Conservation (phyloP, 2,888 invertebrate species). For the Cheilosia urbana region DNA sequence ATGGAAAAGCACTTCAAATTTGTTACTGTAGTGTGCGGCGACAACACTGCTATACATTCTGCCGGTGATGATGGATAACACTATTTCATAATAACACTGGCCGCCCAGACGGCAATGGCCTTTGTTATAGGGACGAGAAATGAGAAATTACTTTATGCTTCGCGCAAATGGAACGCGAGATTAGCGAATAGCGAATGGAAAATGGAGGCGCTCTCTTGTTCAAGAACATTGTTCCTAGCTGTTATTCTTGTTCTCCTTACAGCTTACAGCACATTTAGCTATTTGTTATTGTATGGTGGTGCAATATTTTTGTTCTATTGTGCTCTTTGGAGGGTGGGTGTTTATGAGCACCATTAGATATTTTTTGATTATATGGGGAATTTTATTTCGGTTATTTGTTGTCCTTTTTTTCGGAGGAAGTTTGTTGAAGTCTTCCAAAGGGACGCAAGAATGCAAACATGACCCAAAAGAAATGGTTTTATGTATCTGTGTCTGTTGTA, state of each 20-base stretch:
- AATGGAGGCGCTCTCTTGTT: neutral
- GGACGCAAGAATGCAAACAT: neutral
- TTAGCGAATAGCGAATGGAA: conserved; percentile 37
- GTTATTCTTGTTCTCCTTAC: neutral
- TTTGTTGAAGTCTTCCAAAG: neutral
- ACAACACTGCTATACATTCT: conserved; percentile 24
- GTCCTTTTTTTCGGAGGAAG: neutral
- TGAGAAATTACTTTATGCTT: conserved; percentile 66
- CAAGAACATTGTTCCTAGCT: conserved; percentile 22
- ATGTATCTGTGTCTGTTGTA: too few species aligned
- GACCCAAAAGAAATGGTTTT: too few species aligned
- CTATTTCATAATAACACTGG: conserved; percentile 31
- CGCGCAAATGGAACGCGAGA: conserved; percentile 68
- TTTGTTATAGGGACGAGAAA: conserved; percentile 58
- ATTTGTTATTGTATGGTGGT: conserved; percentile 22
- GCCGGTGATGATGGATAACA: conserved; percentile 62
- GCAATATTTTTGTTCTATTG: conserved; percentile 34
- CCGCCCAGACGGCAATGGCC: conserved; percentile 52
- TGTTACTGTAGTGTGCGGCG: conserved; percentile 28
- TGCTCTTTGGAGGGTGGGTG: conserved; percentile 24
- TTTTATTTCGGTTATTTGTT: conserved; percentile 10
- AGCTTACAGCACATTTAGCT: conserved; percentile 36
- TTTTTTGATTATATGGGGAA: conserved; percentile 44
- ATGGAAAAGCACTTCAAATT: conserved; percentile 63
- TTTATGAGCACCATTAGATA: conserved; percentile 63